A percentile compares a stretch with the other conserved stretches of the same genome.
Evolutionary conservation across 2,888 invertebrate genomes (phyloP).

Genomic region (Eubasilissa splendida): DNA sequence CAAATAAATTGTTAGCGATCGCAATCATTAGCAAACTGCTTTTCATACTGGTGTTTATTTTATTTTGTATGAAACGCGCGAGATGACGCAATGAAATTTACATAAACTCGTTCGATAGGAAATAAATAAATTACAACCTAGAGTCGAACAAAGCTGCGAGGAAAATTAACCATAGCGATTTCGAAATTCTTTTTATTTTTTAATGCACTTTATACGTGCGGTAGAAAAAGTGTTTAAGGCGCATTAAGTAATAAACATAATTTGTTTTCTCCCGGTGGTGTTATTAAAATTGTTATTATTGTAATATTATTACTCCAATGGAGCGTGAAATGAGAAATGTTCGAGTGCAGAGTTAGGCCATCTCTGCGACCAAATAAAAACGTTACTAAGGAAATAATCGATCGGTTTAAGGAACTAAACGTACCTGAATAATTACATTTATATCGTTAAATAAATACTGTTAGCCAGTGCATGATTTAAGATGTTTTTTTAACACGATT

Average conservation of each 20-base stretch:
- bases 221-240: slow-evolving; percentile 47
- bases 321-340: slow-evolving; percentile 58
- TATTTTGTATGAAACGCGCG: too few species aligned
- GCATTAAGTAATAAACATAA: slow-evolving; percentile 57
- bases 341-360: slow-evolving; percentile 33
- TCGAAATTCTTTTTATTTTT: slow-evolving; percentile 27
- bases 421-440: too few species aligned
- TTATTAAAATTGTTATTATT: slow-evolving; percentile 31
- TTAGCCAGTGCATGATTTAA: too few species aligned
- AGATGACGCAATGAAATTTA: slow-evolving; percentile 8
- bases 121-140: not conserved
- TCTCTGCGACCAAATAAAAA: slow-evolving; percentile 16
- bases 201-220: slow-evolving; percentile 31
- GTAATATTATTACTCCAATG: slow-evolving; percentile 41
- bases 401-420: too few species aligned
- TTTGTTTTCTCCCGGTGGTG: slow-evolving; percentile 51
- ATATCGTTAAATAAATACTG: too few species aligned
- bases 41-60: too few species aligned
- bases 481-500: too few species aligned
- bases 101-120: not conserved
- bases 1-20: too few species aligned
- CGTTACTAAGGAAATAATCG: not conserved
- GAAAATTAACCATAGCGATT: slow-evolving; percentile 9
- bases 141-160: not conserved
- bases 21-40: too few species aligned